Evolutionary conservation across 2,888 invertebrate species (phyloP), one percentile per base, ranked within the genome.

Genomic region (Parapristionchus giblindavisi): DNA sequence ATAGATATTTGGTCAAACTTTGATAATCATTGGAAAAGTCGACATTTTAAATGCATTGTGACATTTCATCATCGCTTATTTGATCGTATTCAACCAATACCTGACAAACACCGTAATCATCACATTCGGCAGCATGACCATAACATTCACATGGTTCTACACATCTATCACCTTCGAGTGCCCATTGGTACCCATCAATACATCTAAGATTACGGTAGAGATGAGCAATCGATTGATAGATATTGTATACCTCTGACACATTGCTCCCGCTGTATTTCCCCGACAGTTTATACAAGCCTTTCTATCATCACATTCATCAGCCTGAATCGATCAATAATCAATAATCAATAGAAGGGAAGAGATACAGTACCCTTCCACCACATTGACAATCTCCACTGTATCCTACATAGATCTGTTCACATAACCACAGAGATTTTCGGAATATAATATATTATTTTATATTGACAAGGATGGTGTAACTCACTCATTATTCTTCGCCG

Each of bases 381-480:
- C 71, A 71, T 14, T 71, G 29, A 34, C 71, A 71, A 32, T 58
- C 3, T 8, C 58, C 71, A 11, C 8, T 29, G 71, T 58, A 71
- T 1, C 71, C 71, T 27, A 71, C 58, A 58, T 71, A 71, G 58
- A 71, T 40, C 56, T 43, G 71, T 43, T 71, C 71, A 32, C 71
- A 71, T 29, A 71, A 34, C 71, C 71, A 71, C 36, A 71, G n/a
- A 0, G 68, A 68, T 36, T 52, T 68, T 14, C 65, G 40, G 34
- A 65, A 43, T 65, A 48, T 48, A 48, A 6, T 36, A 54, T 54
- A 6, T 17, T n/a, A 6, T n/a, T 54, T 43, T 14, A 14, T 43
- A 14, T 43, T 43, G 43, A n/a, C n/a, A n/a, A 17, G 17, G 17
- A 43, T 14, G 43, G 8, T 43, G 43, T 17, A 43, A 58, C 61